phyloP scores from a whole-genome alignment of 2,888 invertebrate genomes.

The Callosobruchus maculatus region DNA sequence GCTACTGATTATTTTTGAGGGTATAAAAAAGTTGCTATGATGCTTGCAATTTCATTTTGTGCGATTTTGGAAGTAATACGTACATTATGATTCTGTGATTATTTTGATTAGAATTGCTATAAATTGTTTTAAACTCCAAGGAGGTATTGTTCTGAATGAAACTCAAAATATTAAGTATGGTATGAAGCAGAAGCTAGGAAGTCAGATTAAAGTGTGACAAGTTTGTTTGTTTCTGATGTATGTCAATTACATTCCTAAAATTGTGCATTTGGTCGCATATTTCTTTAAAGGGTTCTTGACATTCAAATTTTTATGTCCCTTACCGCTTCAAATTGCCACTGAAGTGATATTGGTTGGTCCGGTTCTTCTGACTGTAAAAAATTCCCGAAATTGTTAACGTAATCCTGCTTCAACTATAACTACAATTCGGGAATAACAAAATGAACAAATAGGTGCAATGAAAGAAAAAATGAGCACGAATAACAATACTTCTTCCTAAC shows the following conservation, averaged over 20 bases:
- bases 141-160: too few species aligned
- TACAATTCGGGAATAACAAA: conserved; percentile 8
- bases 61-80: too few species aligned
- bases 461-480: neutral
- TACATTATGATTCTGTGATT: too few species aligned
- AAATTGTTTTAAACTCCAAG: too few species aligned
- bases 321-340: conserved; percentile 28
- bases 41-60: too few species aligned
- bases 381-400: neutral
- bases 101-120: too few species aligned
- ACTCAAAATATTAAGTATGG: too few species aligned
- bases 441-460: neutral
- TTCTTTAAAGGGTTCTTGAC: conserved; percentile 14
- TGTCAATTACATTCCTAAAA: conserved; percentile 13
- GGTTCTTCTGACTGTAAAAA: conserved; percentile 25
- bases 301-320: conserved; percentile 20
- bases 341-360: conserved; percentile 24
- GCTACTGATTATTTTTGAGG: too few species aligned
- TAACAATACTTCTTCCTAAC: neutral
- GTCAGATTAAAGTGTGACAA: neutral
- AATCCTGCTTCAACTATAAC: neutral
- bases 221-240: neutral
- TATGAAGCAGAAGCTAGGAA: neutral
- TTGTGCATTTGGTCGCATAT: conserved; percentile 15
- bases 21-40: too few species aligned